These are phyloP conservation scores for Glossophaga mutica DNA, from an alignment of 2,797 vertebrate species.

Conservation along the genomic window DNA sequence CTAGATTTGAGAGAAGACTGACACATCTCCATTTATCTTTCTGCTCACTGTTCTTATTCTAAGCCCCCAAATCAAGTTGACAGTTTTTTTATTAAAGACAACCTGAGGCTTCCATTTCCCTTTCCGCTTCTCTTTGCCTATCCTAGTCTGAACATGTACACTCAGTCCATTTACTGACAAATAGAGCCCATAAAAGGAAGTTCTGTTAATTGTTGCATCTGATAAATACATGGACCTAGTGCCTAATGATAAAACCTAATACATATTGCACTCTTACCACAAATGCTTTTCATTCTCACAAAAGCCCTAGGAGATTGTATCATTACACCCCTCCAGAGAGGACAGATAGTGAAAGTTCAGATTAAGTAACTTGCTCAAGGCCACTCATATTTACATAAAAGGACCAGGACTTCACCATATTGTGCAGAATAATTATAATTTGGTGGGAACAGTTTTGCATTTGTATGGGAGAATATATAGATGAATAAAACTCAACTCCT, in stretches of 20 bases:
- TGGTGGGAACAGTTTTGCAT: neutral
- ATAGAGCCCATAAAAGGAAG: neutral
- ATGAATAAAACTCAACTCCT: neutral
- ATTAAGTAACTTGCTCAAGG: neutral
- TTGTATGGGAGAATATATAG: neutral
- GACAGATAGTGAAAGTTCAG: neutral
- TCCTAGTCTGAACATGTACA: neutral
- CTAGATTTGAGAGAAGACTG: slow-evolving; percentile 53
- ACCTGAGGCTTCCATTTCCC: neutral
- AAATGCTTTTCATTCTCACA: neutral
- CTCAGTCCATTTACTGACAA: neutral
- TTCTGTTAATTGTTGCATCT: neutral
- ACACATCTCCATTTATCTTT: neutral
- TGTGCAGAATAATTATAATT: neutral
- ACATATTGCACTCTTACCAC: neutral
- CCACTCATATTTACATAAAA: neutral
- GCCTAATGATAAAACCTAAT: neutral
- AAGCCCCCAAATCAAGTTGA: slow-evolving; percentile 5
- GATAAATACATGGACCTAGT: neutral
- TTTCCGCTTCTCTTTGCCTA: no score
- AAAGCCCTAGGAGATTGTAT: neutral
- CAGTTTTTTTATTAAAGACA: neutral
- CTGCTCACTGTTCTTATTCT: neutral
- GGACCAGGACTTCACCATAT: neutral
- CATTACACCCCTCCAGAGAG: neutral